Evolutionary conservation across 2,888 invertebrate species (phyloP).

Genomic region (Erebia palarica): DNA sequence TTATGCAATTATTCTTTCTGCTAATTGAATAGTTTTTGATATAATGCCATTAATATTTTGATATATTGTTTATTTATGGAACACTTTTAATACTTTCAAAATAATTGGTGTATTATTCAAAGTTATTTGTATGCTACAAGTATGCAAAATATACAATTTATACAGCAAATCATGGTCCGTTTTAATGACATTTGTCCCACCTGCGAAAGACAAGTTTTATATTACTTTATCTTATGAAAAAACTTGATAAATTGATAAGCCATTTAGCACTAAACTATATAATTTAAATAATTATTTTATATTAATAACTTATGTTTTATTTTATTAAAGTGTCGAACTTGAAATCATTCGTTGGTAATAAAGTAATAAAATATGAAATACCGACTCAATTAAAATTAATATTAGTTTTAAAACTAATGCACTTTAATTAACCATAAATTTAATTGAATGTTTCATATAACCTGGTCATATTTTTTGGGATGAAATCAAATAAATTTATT

Average conservation of each 20-base stretch:
- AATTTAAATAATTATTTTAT: conserved; percentile 15
- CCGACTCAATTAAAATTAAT: background rate
- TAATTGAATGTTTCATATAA: too few relatives aligned
- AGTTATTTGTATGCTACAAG: background rate
- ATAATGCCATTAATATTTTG: too few relatives aligned
- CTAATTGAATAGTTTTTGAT: too few relatives aligned
- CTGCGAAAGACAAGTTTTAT: conserved; percentile 4
- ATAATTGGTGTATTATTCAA: background rate
- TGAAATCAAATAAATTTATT: background rate
- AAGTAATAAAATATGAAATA: background rate
- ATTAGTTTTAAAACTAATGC: background rate
- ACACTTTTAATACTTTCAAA: background rate
- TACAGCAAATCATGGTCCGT: background rate
- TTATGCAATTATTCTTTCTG: too few relatives aligned
- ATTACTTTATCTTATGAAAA: background rate
- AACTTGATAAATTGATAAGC: background rate
- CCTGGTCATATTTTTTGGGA: too few relatives aligned
- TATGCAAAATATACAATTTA: background rate
- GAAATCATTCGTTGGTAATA: background rate
- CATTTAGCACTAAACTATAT: conserved; percentile 3
- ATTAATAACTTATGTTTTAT: background rate
- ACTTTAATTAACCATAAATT: too few relatives aligned
- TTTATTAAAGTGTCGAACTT: background rate
- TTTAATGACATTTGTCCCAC: conserved; percentile 9
- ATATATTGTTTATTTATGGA: too few relatives aligned